Base-by-base conservation (phyloP, 2,888 invertebrate species). In the Protophormia terraenovae region DNA sequence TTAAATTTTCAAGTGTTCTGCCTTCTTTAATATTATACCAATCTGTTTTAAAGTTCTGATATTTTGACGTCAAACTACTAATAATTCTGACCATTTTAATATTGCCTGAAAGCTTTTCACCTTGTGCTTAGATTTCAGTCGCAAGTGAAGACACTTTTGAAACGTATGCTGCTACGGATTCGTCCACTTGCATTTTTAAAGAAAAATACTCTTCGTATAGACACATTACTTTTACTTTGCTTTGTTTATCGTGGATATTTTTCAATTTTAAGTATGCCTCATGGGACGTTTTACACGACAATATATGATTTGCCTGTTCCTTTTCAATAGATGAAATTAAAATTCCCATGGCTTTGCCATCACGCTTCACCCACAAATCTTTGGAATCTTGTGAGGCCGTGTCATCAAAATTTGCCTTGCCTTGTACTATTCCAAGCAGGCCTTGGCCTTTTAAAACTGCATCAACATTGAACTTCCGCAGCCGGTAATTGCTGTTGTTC, bases 91-190 rank as follows among this genome's bases (percentile, higher is more conserved):
- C 85, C 80, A 87, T 86, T 78, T 87, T 84, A 2, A 85, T 67
- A n/a, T 86, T 87, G 16, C 84, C 87, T 3, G 84, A 87, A 10
- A 86, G 75, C 66, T 84, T 86, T 75, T 87, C 86, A 41, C 84
- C 84, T 81, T 83, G 83, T 47, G 82, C 66, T 66, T 86, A 86
- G 14, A 87, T 77, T 82, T 86, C 85, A 8, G 81, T 41, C 53
- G 86, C 82, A 24, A 87, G 41, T 38, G 78, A 77, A 24, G 73
- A 67, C 71, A 80, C 83, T 53, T 78, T 83, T 45, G 83, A 80
- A n/a, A 75, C 83, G 24, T 66, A 72, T 53, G 32, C 32, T 22
- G 64, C 47, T 12, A 78, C 76, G 1, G 73, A 80, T 66, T 79
- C 75, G 50, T 77, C 71, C 38, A 82, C 85, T 8, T 73, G 50